phyloP scores from a whole-genome alignment of 2,113 vertebrate genomes.

The Trematomus loennbergii region DNA sequence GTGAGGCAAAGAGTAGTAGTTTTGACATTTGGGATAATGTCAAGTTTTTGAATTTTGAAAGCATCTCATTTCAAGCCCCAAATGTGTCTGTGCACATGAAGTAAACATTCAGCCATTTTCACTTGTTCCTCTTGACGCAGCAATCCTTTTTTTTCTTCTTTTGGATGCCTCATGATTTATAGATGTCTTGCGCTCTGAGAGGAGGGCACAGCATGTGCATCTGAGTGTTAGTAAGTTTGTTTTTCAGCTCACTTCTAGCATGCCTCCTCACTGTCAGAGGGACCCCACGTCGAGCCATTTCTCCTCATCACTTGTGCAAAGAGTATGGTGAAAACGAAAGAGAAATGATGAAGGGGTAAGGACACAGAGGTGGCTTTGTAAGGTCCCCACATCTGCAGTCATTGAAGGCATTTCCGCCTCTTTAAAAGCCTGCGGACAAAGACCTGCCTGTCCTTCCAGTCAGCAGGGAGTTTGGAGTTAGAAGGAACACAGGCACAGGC shows the following conservation, averaged over 20 bases:
- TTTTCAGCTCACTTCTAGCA: constrained; percentile 10
- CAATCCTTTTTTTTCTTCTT: constrained; percentile 1
- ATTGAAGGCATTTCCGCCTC: constrained; percentile 77
- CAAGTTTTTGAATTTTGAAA: neutral
- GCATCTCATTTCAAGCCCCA: neutral
- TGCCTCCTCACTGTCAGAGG: constrained; percentile 10
- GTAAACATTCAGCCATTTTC: constrained; percentile 23
- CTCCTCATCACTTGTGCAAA: constrained; percentile 9
- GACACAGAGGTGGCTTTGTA: constrained; percentile 77
- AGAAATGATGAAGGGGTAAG: constrained; percentile 55
- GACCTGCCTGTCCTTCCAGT: constrained; percentile 68
- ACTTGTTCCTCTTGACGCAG: constrained; percentile 18
- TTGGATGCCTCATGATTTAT: constrained; percentile 65
- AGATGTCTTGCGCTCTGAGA: constrained; percentile 38
- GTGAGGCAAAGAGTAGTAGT: neutral
- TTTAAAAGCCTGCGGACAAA: constrained; percentile 72
- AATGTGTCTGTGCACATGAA: constrained; percentile 14
- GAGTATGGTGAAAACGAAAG: constrained; percentile 42
- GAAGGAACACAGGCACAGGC: constrained; percentile 65
- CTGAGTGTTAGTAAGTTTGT: constrained; percentile 19
- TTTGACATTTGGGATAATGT: neutral
- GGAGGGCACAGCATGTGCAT: constrained; percentile 32
- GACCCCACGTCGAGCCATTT: constrained; percentile 7
- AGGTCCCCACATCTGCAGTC: constrained; percentile 77
- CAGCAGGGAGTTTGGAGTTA: constrained; percentile 48